Evolutionary conservation across 2,888 invertebrate genomes (phyloP).

Genomic region (Calephelis perditalis): DNA sequence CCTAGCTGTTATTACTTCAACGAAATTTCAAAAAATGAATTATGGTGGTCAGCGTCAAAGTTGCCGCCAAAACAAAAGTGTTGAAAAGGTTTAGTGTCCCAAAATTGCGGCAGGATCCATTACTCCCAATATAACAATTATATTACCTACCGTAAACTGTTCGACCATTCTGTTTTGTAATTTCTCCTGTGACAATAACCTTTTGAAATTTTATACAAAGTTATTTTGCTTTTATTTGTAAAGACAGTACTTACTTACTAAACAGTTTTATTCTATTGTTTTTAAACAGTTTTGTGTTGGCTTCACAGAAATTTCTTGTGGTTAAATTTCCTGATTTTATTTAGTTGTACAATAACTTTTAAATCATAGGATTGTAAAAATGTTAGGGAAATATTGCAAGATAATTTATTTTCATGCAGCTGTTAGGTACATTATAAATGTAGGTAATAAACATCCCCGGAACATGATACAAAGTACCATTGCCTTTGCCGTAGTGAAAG

Average conservation of each 20-base stretch:
- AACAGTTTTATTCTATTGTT: constrained; percentile 18
- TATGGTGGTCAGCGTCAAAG: constrained; percentile 28
- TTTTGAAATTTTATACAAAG: constrained; percentile 26
- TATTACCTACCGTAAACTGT: constrained; percentile 59
- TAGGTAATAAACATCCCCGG: no score
- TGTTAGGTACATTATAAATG: no score
- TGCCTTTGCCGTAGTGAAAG: no score
- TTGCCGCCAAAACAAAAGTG: constrained; percentile 30
- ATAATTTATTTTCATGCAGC: no score
- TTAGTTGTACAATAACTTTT: constrained; percentile 21
- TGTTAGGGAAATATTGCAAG: background rate
- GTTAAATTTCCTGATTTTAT: constrained; percentile 18
- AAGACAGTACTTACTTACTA: constrained; percentile 4
- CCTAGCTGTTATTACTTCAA: constrained; percentile 14
- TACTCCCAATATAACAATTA: constrained; percentile 58
- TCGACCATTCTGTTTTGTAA: constrained; percentile 45
- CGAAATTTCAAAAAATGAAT: constrained; percentile 22
- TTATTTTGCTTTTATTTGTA: constrained; percentile 11
- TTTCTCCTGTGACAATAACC: constrained; percentile 34
- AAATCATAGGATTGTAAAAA: constrained; percentile 15
- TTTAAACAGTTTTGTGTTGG: background rate
- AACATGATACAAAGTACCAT: no score
- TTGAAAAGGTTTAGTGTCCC: constrained; percentile 35
- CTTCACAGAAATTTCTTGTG: constrained; percentile 5
- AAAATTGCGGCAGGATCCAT: constrained; percentile 56